A percentile compares a stretch with the other conserved stretches of the same genome.
Conservation (phyloP, 2,888 invertebrate species). For the Cephus runcator region DNA sequence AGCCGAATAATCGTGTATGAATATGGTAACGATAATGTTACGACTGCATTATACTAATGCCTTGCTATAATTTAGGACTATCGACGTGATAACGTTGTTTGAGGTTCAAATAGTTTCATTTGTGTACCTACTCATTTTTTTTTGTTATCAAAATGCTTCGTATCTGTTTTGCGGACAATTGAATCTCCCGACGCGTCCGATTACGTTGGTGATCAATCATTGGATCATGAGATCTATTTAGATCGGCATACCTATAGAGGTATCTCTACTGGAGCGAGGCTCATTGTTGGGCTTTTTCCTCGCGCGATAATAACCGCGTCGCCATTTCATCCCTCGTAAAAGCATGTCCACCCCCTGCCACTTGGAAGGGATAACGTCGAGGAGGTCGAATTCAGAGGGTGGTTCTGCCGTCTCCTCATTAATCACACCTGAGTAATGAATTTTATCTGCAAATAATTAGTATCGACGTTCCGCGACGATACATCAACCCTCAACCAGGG, state of each 20-base stretch:
- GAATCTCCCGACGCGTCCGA: not conserved
- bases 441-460: constrained; percentile 51
- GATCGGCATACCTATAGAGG: not conserved
- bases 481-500: constrained; percentile 26
- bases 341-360: not conserved
- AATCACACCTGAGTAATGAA: constrained; percentile 47
- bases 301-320: not conserved
- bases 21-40: not conserved
- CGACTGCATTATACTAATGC: not conserved
- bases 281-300: constrained; percentile 2
- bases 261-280: not conserved
- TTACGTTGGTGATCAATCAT: not conserved
- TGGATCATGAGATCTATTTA: not conserved
- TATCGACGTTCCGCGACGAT: constrained; percentile 41
- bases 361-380: not conserved
- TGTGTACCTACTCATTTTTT: not conserved
- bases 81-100: not conserved
- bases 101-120: not conserved
- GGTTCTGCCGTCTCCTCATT: constrained; percentile 29
- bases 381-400: constrained; percentile 24
- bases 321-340: constrained; percentile 1
- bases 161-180: not conserved
- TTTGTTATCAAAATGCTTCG: not conserved
- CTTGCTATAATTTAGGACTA: not conserved
- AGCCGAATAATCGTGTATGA: not conserved